Conservation (phyloP, 2,797 vertebrate species). For the Brachymystax lenok region DNA sequence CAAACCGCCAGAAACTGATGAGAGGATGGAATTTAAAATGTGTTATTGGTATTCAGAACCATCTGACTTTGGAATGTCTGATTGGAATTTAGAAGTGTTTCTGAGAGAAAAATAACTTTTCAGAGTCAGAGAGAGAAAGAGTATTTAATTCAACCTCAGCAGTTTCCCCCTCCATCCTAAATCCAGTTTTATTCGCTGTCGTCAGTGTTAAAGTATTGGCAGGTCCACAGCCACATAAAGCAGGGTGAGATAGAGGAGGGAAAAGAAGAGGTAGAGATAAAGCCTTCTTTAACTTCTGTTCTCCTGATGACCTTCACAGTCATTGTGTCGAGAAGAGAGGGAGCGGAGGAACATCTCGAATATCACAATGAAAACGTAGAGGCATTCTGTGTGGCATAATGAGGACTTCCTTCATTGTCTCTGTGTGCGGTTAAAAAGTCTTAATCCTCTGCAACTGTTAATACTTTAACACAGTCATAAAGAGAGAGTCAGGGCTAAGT, state of each 20-base stretch:
- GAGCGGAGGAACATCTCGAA: constrained; percentile 30
- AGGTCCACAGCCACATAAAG: constrained; percentile 62
- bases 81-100: constrained; percentile 67
- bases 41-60: constrained; percentile 48
- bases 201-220: constrained; percentile 48
- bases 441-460: constrained; percentile 55
- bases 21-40: constrained; percentile 52
- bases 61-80: constrained; percentile 50
- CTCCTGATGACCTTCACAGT: constrained; percentile 39
- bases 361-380: constrained; percentile 30
- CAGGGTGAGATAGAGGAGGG: constrained; percentile 38
- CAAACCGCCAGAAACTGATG: constrained; percentile 53
- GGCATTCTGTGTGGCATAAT: constrained; percentile 26
- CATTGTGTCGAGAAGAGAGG: constrained; percentile 22
- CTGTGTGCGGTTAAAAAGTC: constrained; percentile 43
- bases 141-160: constrained; percentile 60
- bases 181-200: constrained; percentile 54
- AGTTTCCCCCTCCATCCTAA: constrained; percentile 60
- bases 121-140: constrained; percentile 32
- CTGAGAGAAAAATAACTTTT: constrained; percentile 41
- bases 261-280: constrained; percentile 22
- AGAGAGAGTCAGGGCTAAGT: constrained; percentile 18
- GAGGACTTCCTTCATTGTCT: constrained; percentile 5
- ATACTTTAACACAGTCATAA: constrained; percentile 17
- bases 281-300: constrained; percentile 27